Evolutionary conservation across 1,140 invertebrate species (phyloP).

Genomic region (Hermatobates lingyangjiaoensis): DNA sequence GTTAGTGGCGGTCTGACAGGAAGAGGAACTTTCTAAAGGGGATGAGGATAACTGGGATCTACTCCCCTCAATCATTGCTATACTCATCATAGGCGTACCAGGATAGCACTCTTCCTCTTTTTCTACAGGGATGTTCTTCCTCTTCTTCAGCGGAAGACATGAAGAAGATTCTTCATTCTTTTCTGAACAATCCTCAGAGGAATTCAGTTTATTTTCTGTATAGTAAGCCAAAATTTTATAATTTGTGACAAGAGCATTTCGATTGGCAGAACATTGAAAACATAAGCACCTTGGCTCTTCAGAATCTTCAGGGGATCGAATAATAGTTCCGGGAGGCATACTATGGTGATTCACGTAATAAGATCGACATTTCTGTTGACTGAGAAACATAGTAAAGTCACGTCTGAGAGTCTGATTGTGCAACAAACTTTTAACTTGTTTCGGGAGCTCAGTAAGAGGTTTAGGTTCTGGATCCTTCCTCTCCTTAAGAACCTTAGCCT

Average conservation of each 20-base stretch:
- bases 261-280: conserved; percentile 2
- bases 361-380: conserved; percentile 1
- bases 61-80: background rate
- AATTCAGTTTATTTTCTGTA: background rate
- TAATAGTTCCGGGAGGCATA: background rate
- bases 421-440: background rate
- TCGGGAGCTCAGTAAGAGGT: no score
- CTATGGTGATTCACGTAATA: background rate
- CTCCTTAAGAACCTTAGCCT: background rate
- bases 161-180: background rate
- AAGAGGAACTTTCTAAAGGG: background rate
- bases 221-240: background rate
- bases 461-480: background rate
- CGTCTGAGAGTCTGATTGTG: conserved; percentile 4
- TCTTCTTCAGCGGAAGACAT: conserved; percentile 8
- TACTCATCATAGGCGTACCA: conserved; percentile 9
- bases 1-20: background rate
- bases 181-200: background rate
- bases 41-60: background rate
- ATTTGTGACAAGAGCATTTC: background rate
- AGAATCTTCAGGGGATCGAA: background rate
- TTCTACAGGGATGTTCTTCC: background rate
- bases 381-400: conserved; percentile 2
- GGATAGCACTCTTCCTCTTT: conserved; percentile 4
- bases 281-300: background rate